phyloP scores from a whole-genome alignment of 2,113 vertebrate genomes.

The Hystrix brachyura region DNA sequence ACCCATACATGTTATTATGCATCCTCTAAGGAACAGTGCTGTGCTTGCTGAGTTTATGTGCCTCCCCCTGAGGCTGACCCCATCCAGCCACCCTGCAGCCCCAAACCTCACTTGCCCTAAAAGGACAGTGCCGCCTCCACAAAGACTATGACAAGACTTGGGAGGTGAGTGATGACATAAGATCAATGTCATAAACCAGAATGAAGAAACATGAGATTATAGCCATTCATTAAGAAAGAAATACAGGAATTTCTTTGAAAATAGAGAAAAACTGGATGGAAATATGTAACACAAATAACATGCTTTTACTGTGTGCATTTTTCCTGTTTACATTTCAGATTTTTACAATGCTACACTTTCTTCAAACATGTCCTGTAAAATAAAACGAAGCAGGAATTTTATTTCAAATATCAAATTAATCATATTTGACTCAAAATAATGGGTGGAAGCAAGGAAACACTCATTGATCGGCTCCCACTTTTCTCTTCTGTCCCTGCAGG shows the following conservation, averaged over 20 bases:
- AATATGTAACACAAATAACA: neutral
- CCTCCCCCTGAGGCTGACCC: fast-evolving
- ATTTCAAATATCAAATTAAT: neutral
- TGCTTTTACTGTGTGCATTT: neutral
- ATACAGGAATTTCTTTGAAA: neutral
- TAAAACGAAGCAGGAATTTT: neutral
- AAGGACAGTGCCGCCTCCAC: neutral
- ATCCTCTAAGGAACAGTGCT: fast-evolving
- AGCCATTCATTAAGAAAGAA: neutral
- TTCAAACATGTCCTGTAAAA: neutral
- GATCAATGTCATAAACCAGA: neutral
- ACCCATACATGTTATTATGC: no score
- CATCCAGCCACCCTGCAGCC: no score
- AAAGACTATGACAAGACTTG: neutral
- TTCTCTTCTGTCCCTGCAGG: constrained; percentile 88
- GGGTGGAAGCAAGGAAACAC: fast-evolving
- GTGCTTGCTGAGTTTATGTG: neutral
- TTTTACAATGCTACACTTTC: neutral
- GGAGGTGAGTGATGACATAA: neutral
- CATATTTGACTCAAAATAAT: fast-evolving
- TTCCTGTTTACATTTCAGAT: neutral
- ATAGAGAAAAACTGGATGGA: neutral
- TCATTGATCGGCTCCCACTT: neutral
- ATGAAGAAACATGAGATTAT: neutral
- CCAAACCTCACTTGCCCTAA: neutral